phyloP scores from a whole-genome alignment of 2,888 invertebrate genomes.

The Diplazon laetatorius region DNA sequence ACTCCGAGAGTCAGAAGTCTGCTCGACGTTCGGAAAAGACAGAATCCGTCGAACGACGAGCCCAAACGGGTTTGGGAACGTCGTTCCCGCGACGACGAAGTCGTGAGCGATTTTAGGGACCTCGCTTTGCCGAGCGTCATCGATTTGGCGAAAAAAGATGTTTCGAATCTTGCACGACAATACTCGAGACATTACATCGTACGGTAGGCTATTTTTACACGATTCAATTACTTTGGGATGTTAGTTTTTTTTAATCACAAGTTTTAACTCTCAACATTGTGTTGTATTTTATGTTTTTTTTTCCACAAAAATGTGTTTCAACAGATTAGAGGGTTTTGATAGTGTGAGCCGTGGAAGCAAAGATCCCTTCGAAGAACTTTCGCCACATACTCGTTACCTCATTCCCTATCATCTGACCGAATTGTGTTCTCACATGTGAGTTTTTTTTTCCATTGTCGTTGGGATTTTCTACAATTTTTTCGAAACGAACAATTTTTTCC shows the following conservation, averaged over 20 bases:
- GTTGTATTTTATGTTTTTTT: not conserved
- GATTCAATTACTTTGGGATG: not conserved
- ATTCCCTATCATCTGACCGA: conserved; percentile 74
- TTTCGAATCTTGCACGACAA: conserved; percentile 61
- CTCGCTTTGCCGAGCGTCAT: conserved; percentile 70
- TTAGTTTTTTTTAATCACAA: too few relatives aligned
- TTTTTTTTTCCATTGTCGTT: conserved; percentile 22
- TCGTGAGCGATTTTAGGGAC: conserved; percentile 74
- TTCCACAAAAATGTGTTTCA: too few relatives aligned
- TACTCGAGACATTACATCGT: conserved; percentile 74
- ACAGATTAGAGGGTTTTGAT: conserved; percentile 73
- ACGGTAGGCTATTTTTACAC: conserved; percentile 66
- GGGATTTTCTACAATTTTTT: conserved; percentile 2
- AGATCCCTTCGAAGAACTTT: conserved; percentile 75
- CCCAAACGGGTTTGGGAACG: conserved; percentile 27
- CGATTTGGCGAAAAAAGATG: conserved; percentile 70
- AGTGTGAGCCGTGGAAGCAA: conserved; percentile 58
- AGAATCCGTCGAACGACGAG: conserved; percentile 18
- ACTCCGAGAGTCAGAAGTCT: conserved; percentile 70
- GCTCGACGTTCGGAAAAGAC: conserved; percentile 55
- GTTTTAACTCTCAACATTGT: too few relatives aligned
- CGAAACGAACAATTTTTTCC: not conserved
- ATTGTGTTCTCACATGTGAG: conserved; percentile 74
- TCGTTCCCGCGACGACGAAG: conserved; percentile 34
- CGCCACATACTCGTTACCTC: conserved; percentile 72